Evolutionary conservation across 1,140 invertebrate genomes (phyloP), one percentile per base, ranked within the genome.

Genomic region (Oscheius sp.): DNA sequence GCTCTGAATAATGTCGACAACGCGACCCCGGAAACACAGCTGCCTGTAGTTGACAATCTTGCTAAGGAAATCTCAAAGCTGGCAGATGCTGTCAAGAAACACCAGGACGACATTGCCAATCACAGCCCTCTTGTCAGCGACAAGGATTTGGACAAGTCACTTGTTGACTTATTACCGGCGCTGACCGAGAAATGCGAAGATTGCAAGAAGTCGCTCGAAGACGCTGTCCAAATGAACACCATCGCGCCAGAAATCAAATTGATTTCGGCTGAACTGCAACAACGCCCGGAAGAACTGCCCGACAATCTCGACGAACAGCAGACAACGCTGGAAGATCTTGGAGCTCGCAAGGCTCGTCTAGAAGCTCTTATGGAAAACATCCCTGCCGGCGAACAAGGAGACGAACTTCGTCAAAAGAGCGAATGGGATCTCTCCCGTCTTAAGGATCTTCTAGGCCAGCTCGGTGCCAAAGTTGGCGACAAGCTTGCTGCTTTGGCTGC

Each of bases 401-500:
- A 74, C 46, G 77, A 79, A 68, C 58, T 80, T 23, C 76, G 77
- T 26, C 38, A 62, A 29, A 79, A 79, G 69, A 74, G 73, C 61
- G 45, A 73, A 52, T 78, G 71, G 68, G 67, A 79, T 49, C 61
- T 79, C 55, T 77, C 74, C 13, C 67, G 76, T 26, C 64, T 79
- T 13, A 74, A 64, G 46, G 78, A 80, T 49, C 55, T 73, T 7
- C 32, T 79, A 20, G 67, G 75, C 49, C 67, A 62, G 28, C 75
- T 79, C 20, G 75, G 64, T 38, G 66, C 76, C 46, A 55, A 79
- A 28, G 71, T 80, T 36, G 78, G 79, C 36, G 78, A 80, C 70
- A 79, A 79, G 45, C 36, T 79, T 15, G 78, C 78, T 49, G 78
- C 78, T 34, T 76, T 80, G 26, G 76, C 76, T n/a, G 58, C 70